Base-by-base conservation (phyloP, 2,888 invertebrate genomes). In the Hecatera dysodea region DNA sequence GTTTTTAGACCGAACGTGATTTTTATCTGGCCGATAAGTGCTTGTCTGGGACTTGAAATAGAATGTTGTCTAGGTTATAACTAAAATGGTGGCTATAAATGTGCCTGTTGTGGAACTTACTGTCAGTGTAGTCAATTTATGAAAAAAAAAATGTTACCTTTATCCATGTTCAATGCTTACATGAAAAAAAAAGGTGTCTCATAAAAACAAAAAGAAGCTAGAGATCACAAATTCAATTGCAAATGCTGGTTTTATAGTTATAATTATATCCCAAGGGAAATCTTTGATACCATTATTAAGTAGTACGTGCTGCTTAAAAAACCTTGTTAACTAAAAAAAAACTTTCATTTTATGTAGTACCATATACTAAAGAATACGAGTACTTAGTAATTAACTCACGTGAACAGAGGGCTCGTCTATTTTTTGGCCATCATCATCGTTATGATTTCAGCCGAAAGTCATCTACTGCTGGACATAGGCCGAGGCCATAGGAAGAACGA, bases 1-100 rank as follows among this genome's bases (percentile, higher is more conserved):
- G 19, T 15, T 67, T 78, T 62, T 52, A 46, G 53, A 52, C 33
- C 12, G 17, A 61, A 65, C 56, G 76, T 71, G 71, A 72, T 75
- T 80, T 73, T 80, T 75, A 80, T 80, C 63, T 80, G 29, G 22
- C 29, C 9, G 64, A 67, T 67, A 61, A 64, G 56, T 69, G 39
- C 27, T 39, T 75, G 61, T 46, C 53, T 80, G 39, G 33, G 61
- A n/a, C 39, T 65, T 33, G 29, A 27, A 57, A 50, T 33, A 33
- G 33, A 9, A 33, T 62, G 17, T 60, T 69, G 48, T 68, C 55
- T 65, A 60, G 56, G 42, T 24, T 60, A n/a, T 57, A 60, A 56
- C 50, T 68, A 55, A 56, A 74, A 56, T 29, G 4, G n/a, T 11
- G 42, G 59, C 52, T 52, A 50, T 75, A 64, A 80, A 75, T n/a